A percentile compares a stretch with the other conserved stretches of the same genome.
Conservation (phyloP, 2,113 vertebrate genomes). For the Tachycineta bicolor region DNA sequence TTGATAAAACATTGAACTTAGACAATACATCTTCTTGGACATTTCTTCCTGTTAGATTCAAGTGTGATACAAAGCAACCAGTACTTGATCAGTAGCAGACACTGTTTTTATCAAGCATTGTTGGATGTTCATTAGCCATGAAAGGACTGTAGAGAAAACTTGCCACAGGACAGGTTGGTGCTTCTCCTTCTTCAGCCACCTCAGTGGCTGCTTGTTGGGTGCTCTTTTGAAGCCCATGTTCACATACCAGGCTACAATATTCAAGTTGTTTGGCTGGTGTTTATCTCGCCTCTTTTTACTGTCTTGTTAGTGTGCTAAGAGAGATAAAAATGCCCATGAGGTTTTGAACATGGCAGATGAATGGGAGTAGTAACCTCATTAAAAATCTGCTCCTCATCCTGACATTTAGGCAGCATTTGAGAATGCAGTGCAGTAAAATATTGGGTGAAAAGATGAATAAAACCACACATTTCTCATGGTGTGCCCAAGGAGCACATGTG, state of each 20-base stretch:
- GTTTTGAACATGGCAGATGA: neutral
- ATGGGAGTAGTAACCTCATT: neutral
- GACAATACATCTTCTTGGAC: constrained; percentile 66
- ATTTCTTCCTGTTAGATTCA: constrained; percentile 64
- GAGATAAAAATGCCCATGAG: neutral
- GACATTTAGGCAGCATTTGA: neutral
- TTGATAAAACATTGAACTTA: constrained; percentile 61
- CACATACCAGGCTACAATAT: neutral
- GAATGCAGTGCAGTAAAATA: neutral
- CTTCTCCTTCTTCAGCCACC: neutral
- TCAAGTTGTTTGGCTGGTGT: neutral
- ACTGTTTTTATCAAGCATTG: constrained; percentile 5
- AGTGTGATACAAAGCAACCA: constrained; percentile 51
- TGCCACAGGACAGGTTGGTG: neutral
- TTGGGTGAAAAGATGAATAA: neutral
- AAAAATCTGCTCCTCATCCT: neutral
- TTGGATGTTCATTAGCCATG: constrained; percentile 26
- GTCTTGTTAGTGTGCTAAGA: neutral
- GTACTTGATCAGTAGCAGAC: constrained; percentile 63
- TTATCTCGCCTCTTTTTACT: neutral
- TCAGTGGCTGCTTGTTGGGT: neutral
- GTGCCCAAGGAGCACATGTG: neutral
- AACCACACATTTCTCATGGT: neutral
- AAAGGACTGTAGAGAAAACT: neutral
- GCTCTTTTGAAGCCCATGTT: neutral